Evolutionary conservation across 2,113 vertebrate genomes (phyloP), one percentile per base, ranked within the genome.

Genomic region (Holacanthus passer): DNA sequence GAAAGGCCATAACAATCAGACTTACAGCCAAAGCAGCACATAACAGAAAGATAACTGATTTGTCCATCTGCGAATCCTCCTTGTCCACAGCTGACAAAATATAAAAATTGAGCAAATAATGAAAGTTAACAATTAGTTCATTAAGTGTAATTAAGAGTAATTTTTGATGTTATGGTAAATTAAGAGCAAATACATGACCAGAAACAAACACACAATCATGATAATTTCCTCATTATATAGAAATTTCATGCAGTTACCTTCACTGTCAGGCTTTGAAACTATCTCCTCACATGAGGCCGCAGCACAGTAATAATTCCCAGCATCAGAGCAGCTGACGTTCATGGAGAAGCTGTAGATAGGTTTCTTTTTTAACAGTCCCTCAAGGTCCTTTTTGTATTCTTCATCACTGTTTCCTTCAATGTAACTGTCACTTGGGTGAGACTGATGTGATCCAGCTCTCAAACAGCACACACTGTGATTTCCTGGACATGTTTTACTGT

Each of bases 391-490:
- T 24, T 47, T 7, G 41, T 73, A 39, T 41, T 71, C 73, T 31
- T 56, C 5, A 41, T 3, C 29, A 35, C 9, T 24, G 35, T 69
- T 55, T 35, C 7, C 50, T 45, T 66, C 7, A 66, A 29, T 16
- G 7, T 12, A 10, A 52, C 55, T 50, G 0, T 76, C 65, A 73
- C 11, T 43, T 48, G 60, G 32, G 0, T 52, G 17, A 64, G 58
- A 66, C 0, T 78, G 5, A 65, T 41, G 35, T 22, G 73, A 17
- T 60, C 69, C 69, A 5, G 39, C 41, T 1, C 31, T 85, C 6
- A 87, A 73, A 66, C 88, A 93, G 77, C 47, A 63, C 35, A 84
- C 4, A 4, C 13, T 76, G n/a, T 58, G 68, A 29, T 82, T 70
- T 29, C 17, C 74, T 16, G 37, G 60, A 71, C 67, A 87, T 5